A percentile compares a stretch with the other conserved stretches of the same genome.
These are phyloP conservation scores for Pachydiplax longipennis DNA, from an alignment of 2,888 invertebrate species.

Conservation along the genomic window DNA sequence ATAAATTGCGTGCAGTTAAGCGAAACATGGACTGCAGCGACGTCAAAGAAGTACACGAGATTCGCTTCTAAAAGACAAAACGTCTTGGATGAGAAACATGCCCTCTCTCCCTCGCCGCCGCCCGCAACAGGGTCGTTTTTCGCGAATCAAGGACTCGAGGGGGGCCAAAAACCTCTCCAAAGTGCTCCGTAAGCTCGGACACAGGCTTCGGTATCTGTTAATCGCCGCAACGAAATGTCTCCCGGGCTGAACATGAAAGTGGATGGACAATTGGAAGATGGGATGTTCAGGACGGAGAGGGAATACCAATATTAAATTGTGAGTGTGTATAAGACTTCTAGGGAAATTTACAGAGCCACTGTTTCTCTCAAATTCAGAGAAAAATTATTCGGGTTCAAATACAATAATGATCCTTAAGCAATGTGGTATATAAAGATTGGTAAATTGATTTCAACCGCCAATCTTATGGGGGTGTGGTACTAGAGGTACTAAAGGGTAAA, in stretches of 20 bases:
- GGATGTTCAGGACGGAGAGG: too few relatives aligned
- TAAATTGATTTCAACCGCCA: too few relatives aligned
- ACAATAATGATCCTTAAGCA: too few relatives aligned
- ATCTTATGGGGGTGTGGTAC: too few relatives aligned
- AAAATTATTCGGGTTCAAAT: too few relatives aligned
- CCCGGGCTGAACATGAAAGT: neutral
- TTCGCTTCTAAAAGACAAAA: constrained; percentile 42
- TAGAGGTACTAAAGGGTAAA: too few relatives aligned
- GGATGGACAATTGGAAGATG: neutral
- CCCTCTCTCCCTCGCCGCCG: neutral
- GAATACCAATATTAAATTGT: too few relatives aligned
- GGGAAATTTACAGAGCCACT: too few relatives aligned
- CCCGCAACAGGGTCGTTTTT: neutral
- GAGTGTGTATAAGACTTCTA: too few relatives aligned
- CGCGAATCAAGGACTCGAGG: neutral
- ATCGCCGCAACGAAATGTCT: neutral
- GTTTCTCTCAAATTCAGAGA: too few relatives aligned
- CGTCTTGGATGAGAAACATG: constrained; percentile 36
- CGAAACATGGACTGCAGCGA: constrained; percentile 44
- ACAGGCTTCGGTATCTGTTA: neutral
- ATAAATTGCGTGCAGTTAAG: constrained; percentile 45
- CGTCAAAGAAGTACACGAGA: constrained; percentile 43
- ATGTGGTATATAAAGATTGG: too few relatives aligned
- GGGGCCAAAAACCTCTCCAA: neutral
- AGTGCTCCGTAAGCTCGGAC: neutral